Evolutionary conservation across 2,888 invertebrate species (phyloP), one percentile per base, ranked within the genome.

Genomic region (Oscheius sp.): DNA sequence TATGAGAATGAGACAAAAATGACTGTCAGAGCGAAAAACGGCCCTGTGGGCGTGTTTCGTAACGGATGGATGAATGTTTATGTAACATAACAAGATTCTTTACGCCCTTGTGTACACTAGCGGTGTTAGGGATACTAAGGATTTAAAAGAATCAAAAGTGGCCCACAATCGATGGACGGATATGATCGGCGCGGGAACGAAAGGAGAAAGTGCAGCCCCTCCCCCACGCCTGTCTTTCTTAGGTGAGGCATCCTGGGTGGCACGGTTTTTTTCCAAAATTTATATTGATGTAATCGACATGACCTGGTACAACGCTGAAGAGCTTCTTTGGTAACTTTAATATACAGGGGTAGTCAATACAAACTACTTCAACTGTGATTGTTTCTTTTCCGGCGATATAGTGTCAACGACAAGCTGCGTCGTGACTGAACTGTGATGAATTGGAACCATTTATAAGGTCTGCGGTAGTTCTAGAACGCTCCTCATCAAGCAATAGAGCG

Each of bases 201-300:
- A 32, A 53, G 68, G 55, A 68, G 68, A 68, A 68, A 68, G 68
- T 68, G 68, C 68, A 68, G 68, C 68, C 68, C 68, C 68, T 68
- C 68, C 68, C 68, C 68, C 68, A 53, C 53, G 29, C 68, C 35
- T 51, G 66, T 62, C 63, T 10, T 37, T 62, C 33, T 7, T 13
- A 48, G 0, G 7, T 29, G 63, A 60, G 42, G 63, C 47, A 48
- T 63, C 48, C 42, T 42, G 42, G 42, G 42, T 42, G 42, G 42
- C 42, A 42, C 42, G 42, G 42, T 42, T 42, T 21, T 21, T 21
- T 21, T 42, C 42, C 42, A 42, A 42, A 42, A 42, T 42, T 5
- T 7, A 42, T 42, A 42, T 42, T 42, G 42, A 42, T 42, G 42
- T 42, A 42, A 42, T 42, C 42, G 42, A 7, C 7, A 7, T 42